Evolutionary conservation across 2,113 vertebrate genomes (phyloP), one percentile per base, ranked within the genome.

Genomic region (Rissa tridactyla): DNA sequence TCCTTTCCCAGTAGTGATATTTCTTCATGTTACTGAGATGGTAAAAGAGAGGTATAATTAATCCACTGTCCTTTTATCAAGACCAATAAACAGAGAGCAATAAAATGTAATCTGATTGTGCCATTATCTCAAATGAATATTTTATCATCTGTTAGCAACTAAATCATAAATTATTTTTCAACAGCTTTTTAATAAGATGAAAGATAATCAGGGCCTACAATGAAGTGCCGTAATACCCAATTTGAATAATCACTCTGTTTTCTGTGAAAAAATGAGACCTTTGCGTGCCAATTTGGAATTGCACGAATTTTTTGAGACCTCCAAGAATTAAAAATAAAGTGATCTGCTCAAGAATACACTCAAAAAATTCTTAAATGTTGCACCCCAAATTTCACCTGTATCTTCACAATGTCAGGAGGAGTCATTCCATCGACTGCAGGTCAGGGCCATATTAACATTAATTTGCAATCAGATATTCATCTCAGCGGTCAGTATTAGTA

Each of bases 151-250:
- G 70, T 93, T 98, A 91, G 84, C 64, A 97, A 95, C 80, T 96
- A 95, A 98, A 97, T 97, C 92, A 97, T 97, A 97, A 97, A 98
- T 97, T 97, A 94, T 97, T 97, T 97, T 97, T 96, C 92, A 97
- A 93, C 83, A 94, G 80, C 47, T 97, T 97, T 96, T 97, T 97
- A 98, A 97, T 97, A 88, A 97, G 84, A 90, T 92, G 64, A 97
- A 97, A 96, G 54, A 92, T 95, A 96, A 97, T 97, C 78, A 81
- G 52, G 75, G 27, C 32, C 80, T 97, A 34, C 78, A 88, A 69
- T 86, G 79, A 96, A 96, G 38, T 65, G 12, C 21, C 49, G 4
- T 71, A 84, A 92, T 71, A 91, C 15, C 18, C 49, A 77, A 34
- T 94, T 79, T 96, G 92, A 97, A 86, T 90, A 91, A 97, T 77